Evolutionary conservation across 2,797 vertebrate genomes (phyloP), one percentile per base, ranked within the genome.

Genomic region (Dermochelys coriacea): DNA sequence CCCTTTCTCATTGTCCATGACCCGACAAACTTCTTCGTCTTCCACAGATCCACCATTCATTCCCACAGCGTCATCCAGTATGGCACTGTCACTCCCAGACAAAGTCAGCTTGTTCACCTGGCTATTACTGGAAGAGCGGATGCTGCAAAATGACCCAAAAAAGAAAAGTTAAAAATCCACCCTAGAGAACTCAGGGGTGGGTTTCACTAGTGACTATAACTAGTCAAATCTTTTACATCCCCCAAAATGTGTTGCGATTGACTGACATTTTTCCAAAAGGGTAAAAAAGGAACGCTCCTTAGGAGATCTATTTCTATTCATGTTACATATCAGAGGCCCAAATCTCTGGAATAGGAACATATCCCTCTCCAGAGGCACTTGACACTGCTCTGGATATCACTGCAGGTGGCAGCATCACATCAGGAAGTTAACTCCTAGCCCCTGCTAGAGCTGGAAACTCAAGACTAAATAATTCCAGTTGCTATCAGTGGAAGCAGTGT

Each of bases 91-190:
- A 51, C 98, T 99, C 79, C 98, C 98, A 3, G 99, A 99, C 95
- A 99, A 98, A 0, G 98, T 99, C 96, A 99, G 98, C 97, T 99
- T 99, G 97, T 98, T 99, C 88, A 99, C 99, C 97, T 99, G 99
- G 98, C 99, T 99, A 92, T 98, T 99, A 95, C 96, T 99, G n/a
- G 99, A 99, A 4, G 99, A 99, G 37, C 99, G 99, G 88, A 99
- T 98, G 96, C 99, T 99, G 97, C 80, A 96, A 94, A 2, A 19
- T 4, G 88, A 97, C 51, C 57, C 86, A 89, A 49, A 85, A 54
- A 79, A 2, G 84, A 31, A 21, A 1, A 3, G 29, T 91, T 87
- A 88, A 55, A 31, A 83, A 31, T 47, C 37, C 49, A 51, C 78
- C 41, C 18, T 55, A 9, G 5, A 31, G 10, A 34, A 19, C 71